phyloP scores from a whole-genome alignment of 2,888 invertebrate species.

The Tetragnatha montana region DNA sequence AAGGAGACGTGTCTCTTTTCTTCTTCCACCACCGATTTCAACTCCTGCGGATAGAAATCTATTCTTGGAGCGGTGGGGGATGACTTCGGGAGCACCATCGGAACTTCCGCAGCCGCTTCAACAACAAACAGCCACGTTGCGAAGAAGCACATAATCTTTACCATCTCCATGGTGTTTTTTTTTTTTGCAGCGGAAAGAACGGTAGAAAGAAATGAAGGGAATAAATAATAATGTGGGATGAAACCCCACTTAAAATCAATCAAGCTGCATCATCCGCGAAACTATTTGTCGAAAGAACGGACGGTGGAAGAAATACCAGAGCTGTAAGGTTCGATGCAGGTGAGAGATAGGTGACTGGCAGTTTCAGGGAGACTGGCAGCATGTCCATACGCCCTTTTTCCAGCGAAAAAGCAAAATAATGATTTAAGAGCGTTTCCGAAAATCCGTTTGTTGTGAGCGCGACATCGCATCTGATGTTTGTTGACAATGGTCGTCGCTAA shows the following conservation, averaged over 20 bases:
- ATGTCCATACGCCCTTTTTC: not conserved
- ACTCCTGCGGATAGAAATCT: slow-evolving; percentile 62
- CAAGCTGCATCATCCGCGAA: not conserved
- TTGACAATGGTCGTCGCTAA: slow-evolving; percentile 24
- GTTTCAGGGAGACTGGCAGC: not conserved
- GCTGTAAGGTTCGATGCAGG: not conserved
- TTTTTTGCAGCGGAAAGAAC: not conserved
- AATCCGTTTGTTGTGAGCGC: not conserved
- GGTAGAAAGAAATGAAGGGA: not conserved
- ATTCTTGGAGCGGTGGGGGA: slow-evolving; percentile 32
- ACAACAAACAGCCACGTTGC: not conserved
- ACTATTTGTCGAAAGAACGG: not conserved
- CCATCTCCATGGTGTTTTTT: slow-evolving; percentile 7
- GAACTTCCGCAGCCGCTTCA: slow-evolving; percentile 31
- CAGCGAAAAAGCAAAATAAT: not conserved
- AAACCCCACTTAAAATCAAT: too few relatives aligned
- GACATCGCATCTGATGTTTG: not conserved
- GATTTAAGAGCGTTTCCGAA: not conserved
- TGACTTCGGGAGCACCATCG: not conserved
- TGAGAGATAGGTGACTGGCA: not conserved
- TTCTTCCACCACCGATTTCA: slow-evolving; percentile 47
- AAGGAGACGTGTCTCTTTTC: slow-evolving; percentile 46
- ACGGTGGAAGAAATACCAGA: not conserved
- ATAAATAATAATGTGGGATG: too few relatives aligned
- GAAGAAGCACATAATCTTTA: not conserved